A percentile compares a stretch with the other conserved stretches of the same genome.
phyloP scores from a whole-genome alignment of 2,797 vertebrate genomes.

The Gambusia yucatana region DNA sequence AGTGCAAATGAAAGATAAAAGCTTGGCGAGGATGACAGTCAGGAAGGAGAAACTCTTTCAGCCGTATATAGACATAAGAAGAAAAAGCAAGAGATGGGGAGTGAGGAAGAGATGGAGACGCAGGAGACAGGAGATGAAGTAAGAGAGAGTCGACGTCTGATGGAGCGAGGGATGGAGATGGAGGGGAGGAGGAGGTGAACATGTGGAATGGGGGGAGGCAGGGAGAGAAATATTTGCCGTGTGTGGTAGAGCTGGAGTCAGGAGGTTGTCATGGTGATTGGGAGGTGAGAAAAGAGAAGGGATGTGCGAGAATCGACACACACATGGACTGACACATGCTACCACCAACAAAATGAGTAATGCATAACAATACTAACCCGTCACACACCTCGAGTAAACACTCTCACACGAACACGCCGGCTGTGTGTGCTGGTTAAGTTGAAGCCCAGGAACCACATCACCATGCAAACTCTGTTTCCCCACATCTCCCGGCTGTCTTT shows the following conservation, averaged over 20 bases:
- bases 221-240: slow-evolving; percentile 72
- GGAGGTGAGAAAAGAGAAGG: slow-evolving; percentile 65
- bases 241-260: slow-evolving; percentile 75
- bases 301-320: slow-evolving; percentile 68
- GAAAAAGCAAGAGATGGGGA: slow-evolving; percentile 41
- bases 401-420: slow-evolving; percentile 30
- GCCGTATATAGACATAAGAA: slow-evolving; percentile 54
- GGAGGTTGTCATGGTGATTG: slow-evolving; percentile 86
- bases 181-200: slow-evolving; percentile 47
- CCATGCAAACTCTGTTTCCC: slow-evolving; percentile 50
- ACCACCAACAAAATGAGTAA: slow-evolving; percentile 46
- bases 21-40: slow-evolving; percentile 50
- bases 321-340: neutral
- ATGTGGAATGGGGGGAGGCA: slow-evolving; percentile 63
- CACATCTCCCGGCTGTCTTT: slow-evolving; percentile 42
- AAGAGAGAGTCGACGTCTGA: slow-evolving; percentile 49
- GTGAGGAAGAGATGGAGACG: slow-evolving; percentile 52
- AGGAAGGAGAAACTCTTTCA: slow-evolving; percentile 60
- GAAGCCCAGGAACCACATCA: slow-evolving; percentile 31
- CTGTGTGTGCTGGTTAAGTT: slow-evolving; percentile 14
- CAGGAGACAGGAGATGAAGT: slow-evolving; percentile 64
- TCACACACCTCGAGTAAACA: slow-evolving; percentile 41
- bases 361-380: slow-evolving; percentile 51
- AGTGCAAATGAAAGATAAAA: slow-evolving; percentile 51
- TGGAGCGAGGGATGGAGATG: slow-evolving; percentile 27